Evolutionary conservation across 1,140 invertebrate species (phyloP).

Genomic region (Micrasema longulum): DNA sequence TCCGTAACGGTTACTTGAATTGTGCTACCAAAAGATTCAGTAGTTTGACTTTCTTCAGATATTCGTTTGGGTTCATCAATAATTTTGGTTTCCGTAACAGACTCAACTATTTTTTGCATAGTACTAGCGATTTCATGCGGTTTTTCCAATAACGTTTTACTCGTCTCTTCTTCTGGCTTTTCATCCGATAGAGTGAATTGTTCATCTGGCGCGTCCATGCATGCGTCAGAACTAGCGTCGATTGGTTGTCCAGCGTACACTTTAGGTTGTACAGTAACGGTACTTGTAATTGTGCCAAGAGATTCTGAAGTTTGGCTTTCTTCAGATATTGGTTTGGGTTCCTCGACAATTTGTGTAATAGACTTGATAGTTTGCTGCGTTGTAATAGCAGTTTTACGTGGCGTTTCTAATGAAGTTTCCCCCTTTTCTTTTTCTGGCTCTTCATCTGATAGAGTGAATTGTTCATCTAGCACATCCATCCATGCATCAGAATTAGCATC

Average conservation of each 20-base stretch:
- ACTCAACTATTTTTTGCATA: not conserved
- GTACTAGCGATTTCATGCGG: not conserved
- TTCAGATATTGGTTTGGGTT: slow-evolving; percentile 8
- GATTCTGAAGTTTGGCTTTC: not conserved
- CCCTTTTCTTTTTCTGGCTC: slow-evolving; percentile 47
- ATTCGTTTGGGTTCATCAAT: not conserved
- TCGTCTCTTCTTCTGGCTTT: slow-evolving; percentile 59
- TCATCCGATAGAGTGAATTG: slow-evolving; percentile 64
- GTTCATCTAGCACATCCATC: slow-evolving; percentile 67
- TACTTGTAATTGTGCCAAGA: not conserved
- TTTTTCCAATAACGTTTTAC: not conserved
- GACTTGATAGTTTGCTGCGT: not conserved
- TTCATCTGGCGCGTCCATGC: slow-evolving; percentile 68
- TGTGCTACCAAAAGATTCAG: too few species aligned
- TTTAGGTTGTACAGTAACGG: not conserved
- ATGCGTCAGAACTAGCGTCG: slow-evolving; percentile 64
- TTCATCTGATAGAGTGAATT: slow-evolving; percentile 66
- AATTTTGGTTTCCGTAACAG: not conserved
- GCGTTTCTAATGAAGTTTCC: not conserved
- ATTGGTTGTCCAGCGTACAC: slow-evolving; percentile 63
- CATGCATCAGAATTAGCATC: slow-evolving; percentile 57
- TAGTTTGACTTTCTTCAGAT: not conserved
- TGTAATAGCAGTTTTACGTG: not conserved
- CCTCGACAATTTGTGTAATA: not conserved
- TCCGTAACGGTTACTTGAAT: too few species aligned